A percentile compares a stretch with the other conserved stretches of the same genome.
phyloP scores from a whole-genome alignment of 2,797 vertebrate genomes.

The Aselliscus stoliczkanus region DNA sequence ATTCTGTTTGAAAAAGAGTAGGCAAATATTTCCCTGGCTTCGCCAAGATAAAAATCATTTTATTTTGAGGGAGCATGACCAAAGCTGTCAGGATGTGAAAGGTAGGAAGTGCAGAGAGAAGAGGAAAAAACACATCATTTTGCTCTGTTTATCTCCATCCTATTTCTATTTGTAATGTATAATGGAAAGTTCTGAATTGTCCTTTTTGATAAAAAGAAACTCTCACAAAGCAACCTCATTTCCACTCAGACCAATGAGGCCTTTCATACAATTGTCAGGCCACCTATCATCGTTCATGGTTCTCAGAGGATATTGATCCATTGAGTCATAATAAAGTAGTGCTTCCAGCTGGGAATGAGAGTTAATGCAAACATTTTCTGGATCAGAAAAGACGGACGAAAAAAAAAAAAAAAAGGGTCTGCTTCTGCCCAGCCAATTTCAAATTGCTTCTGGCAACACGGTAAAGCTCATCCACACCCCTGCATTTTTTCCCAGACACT shows the following conservation, averaged over 20 bases:
- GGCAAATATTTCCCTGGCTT: background rate
- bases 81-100: background rate
- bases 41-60: background rate
- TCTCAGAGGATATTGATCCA: conserved; percentile 57
- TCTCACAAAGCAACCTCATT: conserved; percentile 50
- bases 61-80: background rate
- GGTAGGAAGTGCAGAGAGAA: background rate
- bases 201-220: conserved; percentile 45
- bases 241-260: conserved; percentile 55
- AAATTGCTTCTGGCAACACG: conserved; percentile 54
- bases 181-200: conserved; percentile 46
- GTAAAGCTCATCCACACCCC: background rate
- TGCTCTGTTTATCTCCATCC: conserved; percentile 30
- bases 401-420: background rate
- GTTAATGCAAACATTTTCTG: conserved; percentile 61
- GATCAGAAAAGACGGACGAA: conserved; percentile 50
- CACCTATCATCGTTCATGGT: conserved; percentile 2
- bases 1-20: background rate
- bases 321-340: conserved; percentile 44
- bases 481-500: background rate
- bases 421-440: conserved; percentile 57
- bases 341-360: conserved; percentile 44
- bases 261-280: conserved; percentile 15
- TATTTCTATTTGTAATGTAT: conserved; percentile 30
- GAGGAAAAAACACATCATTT: background rate